Conservation (phyloP, 2,113 vertebrate species). For the Nestor notabilis region DNA sequence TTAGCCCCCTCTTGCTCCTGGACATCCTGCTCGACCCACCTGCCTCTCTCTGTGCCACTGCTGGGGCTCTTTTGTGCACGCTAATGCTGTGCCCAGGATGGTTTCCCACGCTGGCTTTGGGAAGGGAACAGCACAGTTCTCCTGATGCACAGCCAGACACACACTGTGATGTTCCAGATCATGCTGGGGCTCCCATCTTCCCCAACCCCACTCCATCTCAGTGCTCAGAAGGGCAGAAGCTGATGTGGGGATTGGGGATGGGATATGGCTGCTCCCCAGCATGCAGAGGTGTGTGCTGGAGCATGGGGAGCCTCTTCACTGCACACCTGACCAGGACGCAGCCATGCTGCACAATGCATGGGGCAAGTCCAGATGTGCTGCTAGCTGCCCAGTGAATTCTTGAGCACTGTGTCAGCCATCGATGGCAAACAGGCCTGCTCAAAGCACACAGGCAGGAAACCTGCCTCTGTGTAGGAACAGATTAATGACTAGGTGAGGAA, state of each 20-base stretch:
- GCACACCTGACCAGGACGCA: background rate
- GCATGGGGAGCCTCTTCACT: background rate
- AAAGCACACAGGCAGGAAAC: background rate
- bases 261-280: background rate
- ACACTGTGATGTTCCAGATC: rapidly evolving
- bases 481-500: background rate
- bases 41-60: background rate
- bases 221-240: background rate
- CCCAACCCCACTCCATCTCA: rapidly evolving
- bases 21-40: background rate
- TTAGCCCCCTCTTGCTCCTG: background rate
- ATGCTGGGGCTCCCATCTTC: rapidly evolving
- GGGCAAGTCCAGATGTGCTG: background rate
- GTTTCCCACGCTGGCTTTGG: background rate
- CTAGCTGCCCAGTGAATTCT: background rate
- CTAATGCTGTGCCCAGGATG: background rate
- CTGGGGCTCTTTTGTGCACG: rapidly evolving
- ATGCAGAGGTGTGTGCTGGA: background rate
- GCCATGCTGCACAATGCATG: background rate
- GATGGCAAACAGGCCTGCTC: background rate
- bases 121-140: background rate
- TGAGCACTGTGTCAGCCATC: background rate
- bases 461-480: background rate
- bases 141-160: background rate
- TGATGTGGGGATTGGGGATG: rapidly evolving